Percentiles rank a stretch among this genome's conserved stretches.
Evolutionary conservation across 2,888 invertebrate species (phyloP).

Genomic region (Brachyopa scutellaris): DNA sequence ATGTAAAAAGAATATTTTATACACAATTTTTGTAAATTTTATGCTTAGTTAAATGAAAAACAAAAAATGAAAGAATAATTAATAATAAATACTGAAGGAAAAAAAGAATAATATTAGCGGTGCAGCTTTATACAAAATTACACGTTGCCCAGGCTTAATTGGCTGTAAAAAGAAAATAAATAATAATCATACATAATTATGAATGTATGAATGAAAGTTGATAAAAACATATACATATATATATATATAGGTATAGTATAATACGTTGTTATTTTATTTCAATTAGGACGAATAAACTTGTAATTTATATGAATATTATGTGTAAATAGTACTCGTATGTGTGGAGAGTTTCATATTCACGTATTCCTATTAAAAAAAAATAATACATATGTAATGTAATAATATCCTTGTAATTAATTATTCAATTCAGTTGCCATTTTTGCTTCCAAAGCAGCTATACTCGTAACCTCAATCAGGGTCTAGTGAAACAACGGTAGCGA

Average conservation of each 20-base stretch:
- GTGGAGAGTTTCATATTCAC: constrained; percentile 47
- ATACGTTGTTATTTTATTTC: constrained; percentile 66
- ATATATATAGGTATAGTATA: too few species aligned
- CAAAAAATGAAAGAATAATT: constrained; percentile 3
- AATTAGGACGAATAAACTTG: constrained; percentile 59
- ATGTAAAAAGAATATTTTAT: constrained; percentile 70
- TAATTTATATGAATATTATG: constrained; percentile 62
- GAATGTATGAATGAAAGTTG: constrained; percentile 15
- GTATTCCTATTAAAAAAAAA: constrained; percentile 32
- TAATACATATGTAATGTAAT: constrained; percentile 24
- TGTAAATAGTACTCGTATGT: constrained; percentile 57
- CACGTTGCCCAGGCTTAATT: constrained; percentile 60
- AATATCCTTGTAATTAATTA: constrained; percentile 60
- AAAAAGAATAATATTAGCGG: constrained; percentile 10
- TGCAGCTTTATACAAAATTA: constrained; percentile 60
- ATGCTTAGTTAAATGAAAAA: constrained; percentile 66
- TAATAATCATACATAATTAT: constrained; percentile 31
- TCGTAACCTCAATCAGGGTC: constrained; percentile 34
- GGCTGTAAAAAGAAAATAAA: constrained; percentile 62
- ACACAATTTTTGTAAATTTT: constrained; percentile 70
- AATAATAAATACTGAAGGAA: background rate
- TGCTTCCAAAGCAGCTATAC: constrained; percentile 47
- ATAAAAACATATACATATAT: constrained; percentile 22
- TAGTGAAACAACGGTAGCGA: constrained; percentile 25
- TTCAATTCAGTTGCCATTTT: constrained; percentile 70